Conservation (phyloP, 2,797 vertebrate species). For the Antrozous pallidus region DNA sequence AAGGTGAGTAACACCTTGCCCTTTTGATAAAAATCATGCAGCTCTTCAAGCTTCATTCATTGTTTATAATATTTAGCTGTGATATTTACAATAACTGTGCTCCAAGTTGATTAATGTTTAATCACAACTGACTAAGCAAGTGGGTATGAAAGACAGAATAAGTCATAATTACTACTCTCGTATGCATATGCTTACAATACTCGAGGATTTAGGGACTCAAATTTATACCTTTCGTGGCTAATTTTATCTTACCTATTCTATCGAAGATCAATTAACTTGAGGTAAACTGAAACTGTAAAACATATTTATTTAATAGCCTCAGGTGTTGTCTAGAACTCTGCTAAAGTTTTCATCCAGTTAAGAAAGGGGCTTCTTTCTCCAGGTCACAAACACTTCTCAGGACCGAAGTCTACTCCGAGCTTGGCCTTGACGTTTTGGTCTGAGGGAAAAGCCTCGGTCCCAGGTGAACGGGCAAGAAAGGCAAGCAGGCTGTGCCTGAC, state of each 20-base stretch:
- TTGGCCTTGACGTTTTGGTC: neutral
- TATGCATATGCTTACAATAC: neutral
- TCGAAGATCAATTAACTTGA: constrained; percentile 1
- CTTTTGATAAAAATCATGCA: constrained; percentile 60
- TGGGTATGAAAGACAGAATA: constrained; percentile 1
- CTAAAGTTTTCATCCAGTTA: neutral
- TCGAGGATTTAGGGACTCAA: constrained; percentile 10
- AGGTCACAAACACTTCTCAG: neutral
- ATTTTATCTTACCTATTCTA: neutral
- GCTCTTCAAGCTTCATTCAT: constrained; percentile 18
- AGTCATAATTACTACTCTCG: constrained; percentile 46
- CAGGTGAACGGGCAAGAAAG: neutral
- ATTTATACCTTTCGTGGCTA: neutral
- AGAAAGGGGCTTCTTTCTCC: neutral
- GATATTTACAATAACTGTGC: constrained; percentile 44
- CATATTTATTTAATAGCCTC: neutral
- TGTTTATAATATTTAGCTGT: constrained; percentile 39
- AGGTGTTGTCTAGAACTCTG: neutral
- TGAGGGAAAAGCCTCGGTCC: neutral
- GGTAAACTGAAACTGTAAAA: neutral
- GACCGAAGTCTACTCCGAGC: neutral
- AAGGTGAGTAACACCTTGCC: constrained; percentile 54
- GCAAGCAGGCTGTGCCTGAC: neutral
- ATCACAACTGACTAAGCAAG: constrained; percentile 65
- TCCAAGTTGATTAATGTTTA: constrained; percentile 69